Percentiles rank a stretch among this genome's conserved stretches.
These are phyloP conservation scores for Stictonetta naevosa DNA, from an alignment of 2,113 vertebrate species.

Conservation along the genomic window DNA sequence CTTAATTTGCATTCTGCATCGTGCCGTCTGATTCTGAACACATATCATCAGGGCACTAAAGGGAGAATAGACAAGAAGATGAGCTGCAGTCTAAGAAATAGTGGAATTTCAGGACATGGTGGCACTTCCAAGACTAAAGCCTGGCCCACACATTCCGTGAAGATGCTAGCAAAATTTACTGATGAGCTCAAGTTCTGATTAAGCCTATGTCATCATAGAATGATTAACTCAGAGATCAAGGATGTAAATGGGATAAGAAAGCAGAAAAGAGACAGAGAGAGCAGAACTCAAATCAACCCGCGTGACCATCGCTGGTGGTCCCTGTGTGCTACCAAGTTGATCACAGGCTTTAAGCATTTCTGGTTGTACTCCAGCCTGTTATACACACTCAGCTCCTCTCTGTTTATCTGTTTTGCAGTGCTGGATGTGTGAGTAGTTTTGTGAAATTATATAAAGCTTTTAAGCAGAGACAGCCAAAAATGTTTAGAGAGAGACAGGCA, in stretches of 20 bases:
- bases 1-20: background rate
- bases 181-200: background rate
- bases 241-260: background rate
- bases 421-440: background rate
- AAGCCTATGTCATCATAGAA: background rate
- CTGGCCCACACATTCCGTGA: background rate
- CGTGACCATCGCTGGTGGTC: background rate
- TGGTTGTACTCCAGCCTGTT: background rate
- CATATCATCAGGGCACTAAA: background rate
- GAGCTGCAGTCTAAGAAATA: background rate
- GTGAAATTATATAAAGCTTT: conserved; percentile 32
- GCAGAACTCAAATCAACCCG: background rate
- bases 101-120: background rate
- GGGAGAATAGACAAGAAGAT: background rate
- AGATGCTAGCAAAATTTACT: background rate
- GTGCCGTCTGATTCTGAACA: background rate
- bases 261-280: background rate
- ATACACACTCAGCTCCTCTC: background rate
- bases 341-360: background rate
- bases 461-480: conserved; percentile 35
- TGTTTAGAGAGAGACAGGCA: background rate
- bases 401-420: conserved; percentile 1
- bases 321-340: background rate
- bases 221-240: background rate
- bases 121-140: background rate